phyloP scores from a whole-genome alignment of 2,113 vertebrate species.

The Peromyscus polionotus region DNA sequence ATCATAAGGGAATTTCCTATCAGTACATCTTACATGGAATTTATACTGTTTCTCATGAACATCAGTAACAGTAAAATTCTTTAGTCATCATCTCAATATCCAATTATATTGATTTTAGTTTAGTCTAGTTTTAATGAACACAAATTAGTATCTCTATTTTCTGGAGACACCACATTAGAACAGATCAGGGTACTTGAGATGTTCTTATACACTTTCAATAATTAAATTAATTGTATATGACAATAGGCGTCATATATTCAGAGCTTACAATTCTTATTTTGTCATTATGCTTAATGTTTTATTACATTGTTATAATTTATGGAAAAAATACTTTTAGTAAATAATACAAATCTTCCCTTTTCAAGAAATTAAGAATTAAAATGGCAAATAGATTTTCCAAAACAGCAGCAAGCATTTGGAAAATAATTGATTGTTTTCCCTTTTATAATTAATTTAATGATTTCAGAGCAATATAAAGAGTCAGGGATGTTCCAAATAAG shows the following conservation, averaged over 20 bases:
- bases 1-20: neutral
- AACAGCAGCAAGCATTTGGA: no score
- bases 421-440: no score
- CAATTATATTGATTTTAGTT: neutral
- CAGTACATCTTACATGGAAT: neutral
- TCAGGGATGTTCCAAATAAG: no score
- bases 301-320: neutral
- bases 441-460: no score
- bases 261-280: neutral
- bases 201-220: neutral
- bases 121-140: neutral
- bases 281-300: neutral
- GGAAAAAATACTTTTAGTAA: neutral
- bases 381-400: neutral
- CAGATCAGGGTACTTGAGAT: neutral
- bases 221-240: neutral
- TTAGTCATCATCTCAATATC: neutral
- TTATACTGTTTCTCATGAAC: neutral
- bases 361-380: neutral
- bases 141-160: neutral
- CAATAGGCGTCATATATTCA: neutral
- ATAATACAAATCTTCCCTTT: neutral
- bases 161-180: neutral
- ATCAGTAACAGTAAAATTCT: neutral
- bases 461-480: no score